These are phyloP conservation scores for Pomatorhinus ruficollis DNA, from an alignment of 2,113 vertebrate genomes.

Conservation along the genomic window DNA sequence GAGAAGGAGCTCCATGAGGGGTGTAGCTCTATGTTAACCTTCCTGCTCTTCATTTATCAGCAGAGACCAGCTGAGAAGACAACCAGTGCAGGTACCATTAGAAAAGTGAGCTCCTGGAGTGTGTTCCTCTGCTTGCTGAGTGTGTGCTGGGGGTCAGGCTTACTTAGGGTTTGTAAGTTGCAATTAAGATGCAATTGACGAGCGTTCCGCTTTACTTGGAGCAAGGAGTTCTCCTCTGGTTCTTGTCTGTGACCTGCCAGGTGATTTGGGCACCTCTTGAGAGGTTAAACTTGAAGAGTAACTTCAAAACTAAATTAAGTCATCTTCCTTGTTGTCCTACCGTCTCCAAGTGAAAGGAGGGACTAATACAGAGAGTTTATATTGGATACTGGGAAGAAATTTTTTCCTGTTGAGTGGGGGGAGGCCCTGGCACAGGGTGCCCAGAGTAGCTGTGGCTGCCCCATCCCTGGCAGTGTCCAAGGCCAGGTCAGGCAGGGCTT, in stretches of 20 bases:
- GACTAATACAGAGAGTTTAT: not conserved
- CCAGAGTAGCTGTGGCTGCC: not conserved
- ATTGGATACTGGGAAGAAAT: not conserved
- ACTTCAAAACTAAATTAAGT: not conserved
- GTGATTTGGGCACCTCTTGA: not conserved
- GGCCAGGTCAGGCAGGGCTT: not conserved
- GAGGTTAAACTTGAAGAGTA: not conserved
- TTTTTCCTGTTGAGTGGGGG: not conserved
- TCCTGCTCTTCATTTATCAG: not conserved
- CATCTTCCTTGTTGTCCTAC: not conserved
- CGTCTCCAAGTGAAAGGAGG: not conserved
- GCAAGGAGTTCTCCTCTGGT: not conserved
- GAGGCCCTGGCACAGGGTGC: not conserved
- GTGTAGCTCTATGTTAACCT: not conserved
- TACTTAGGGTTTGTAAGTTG: not conserved
- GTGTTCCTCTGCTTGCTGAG: not conserved
- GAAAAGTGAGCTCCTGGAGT: not conserved
- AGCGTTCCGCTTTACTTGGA: not conserved
- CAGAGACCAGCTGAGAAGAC: not conserved
- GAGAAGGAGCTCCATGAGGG: not conserved
- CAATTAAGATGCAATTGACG: not conserved
- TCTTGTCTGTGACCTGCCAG: not conserved
- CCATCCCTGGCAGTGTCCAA: not conserved
- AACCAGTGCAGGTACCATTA: not conserved
- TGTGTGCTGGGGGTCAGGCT: not conserved